Evolutionary conservation across 2,888 invertebrate genomes (phyloP).

Genomic region (Entomobrya multifasciata): DNA sequence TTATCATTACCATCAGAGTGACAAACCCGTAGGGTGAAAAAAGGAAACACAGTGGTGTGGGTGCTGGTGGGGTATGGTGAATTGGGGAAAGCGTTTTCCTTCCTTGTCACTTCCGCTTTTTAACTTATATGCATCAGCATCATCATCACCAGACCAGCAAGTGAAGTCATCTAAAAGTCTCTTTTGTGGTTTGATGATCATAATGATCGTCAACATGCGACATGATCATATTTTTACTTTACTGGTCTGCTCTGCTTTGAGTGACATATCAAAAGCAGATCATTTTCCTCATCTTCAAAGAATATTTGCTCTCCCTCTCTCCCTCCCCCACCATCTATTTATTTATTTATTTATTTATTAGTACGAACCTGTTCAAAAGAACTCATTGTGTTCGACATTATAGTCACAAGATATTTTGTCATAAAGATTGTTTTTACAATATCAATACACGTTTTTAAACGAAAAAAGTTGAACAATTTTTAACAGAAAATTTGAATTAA

Average conservation of each 20-base stretch:
- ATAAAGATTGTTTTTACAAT: too few species aligned
- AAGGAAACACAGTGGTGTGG: too few species aligned
- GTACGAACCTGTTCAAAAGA: too few species aligned
- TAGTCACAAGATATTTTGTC: too few species aligned
- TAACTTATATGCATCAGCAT: neutral
- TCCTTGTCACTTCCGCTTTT: constrained; percentile 50
- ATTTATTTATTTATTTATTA: too few species aligned
- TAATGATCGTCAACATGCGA: neutral
- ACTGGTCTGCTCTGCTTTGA: constrained; percentile 1
- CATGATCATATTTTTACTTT: constrained; percentile 17
- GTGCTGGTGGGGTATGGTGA: too few species aligned
- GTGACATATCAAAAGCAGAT: constrained; percentile 52
- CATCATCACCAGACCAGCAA: neutral
- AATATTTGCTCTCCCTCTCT: neutral
- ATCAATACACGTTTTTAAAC: too few species aligned
- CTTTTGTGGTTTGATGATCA: constrained; percentile 37
- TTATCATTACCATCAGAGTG: neutral
- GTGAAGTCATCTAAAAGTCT: constrained; percentile 9
- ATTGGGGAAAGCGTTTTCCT: too few species aligned
- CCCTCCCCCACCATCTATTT: too few species aligned
- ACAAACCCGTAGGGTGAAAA: neutral
- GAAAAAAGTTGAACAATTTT: too few species aligned
- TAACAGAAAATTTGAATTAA: too few species aligned
- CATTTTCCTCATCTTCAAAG: constrained; percentile 51
- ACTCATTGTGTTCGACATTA: too few species aligned